Evolutionary conservation across 2,888 invertebrate species (phyloP), one percentile per base, ranked within the genome.

Genomic region (Pristionchus arcanus): DNA sequence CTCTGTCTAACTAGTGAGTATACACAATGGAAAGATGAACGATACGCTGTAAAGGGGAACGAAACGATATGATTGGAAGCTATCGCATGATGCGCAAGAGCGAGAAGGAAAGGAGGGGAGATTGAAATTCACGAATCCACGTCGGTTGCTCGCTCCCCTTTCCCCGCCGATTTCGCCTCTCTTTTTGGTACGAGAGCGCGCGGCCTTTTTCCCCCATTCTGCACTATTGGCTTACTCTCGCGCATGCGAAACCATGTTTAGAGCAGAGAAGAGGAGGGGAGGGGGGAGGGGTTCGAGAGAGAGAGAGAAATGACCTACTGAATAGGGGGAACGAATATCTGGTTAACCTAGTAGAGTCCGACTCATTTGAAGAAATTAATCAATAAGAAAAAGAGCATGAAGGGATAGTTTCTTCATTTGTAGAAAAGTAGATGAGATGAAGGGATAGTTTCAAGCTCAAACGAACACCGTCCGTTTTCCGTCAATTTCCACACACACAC

Each of bases 201-300:
- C 74, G 74, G 31, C 31, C 74, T 37, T 74, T 74, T 74, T 74
- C 74, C 37, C 16, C 37, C 74, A 25, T n/a, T 74, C 37, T 25
- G 74, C 74, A 74, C 74, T 74, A 31, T 74, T 74, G 74, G 74
- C 74, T 74, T 74, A 74, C 74, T 74, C 74, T 74, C 74, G 74
- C 74, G 74, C 74, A 74, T 74, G 74, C 37, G 74, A 37, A 74
- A 37, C 74, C 74, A 74, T 63, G 63, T 74, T 74, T 74, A 19
- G 74, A 42, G 34, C 0, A 34, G 71, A 71, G 34, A 31, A 42
- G 19, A 16, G 37, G 37, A 42, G 37, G 25, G 74, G 19, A 19
- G 37, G n/a, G 25, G 25, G 63, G 25, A 9, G n/a, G 63, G 25
- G 25, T 63, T 63, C 25, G 63, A 63, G 25, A 21, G 55, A 9